Percentiles rank a stretch among this genome's conserved stretches.
phyloP scores from a whole-genome alignment of 2,113 vertebrate genomes.

The Coracopsis vasa region DNA sequence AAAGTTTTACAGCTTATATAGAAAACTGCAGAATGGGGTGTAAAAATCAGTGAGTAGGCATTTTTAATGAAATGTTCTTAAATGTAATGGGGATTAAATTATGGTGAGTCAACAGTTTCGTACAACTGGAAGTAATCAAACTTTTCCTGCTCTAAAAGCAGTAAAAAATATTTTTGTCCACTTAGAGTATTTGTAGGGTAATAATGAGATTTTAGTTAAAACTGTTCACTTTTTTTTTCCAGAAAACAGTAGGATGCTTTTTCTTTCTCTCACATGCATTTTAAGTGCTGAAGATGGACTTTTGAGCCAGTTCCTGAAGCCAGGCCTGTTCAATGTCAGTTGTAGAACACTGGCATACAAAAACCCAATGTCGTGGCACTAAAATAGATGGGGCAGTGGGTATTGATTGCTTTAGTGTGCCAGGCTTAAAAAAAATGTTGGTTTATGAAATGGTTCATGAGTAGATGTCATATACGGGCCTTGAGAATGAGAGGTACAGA shows the following conservation, averaged over 20 bases:
- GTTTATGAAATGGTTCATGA: background rate
- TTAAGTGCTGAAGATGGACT: background rate
- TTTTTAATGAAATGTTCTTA: slow-evolving; percentile 34
- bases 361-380: background rate
- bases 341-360: background rate
- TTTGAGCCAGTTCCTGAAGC: background rate
- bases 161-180: background rate
- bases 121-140: slow-evolving; percentile 6
- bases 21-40: slow-evolving; percentile 17
- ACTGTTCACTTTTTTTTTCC: background rate
- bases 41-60: background rate
- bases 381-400: background rate
- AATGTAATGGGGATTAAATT: slow-evolving; percentile 18
- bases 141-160: background rate
- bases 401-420: background rate
- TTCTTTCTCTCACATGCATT: background rate
- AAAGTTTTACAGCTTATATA: background rate
- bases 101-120: slow-evolving; percentile 17
- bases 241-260: background rate
- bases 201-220: background rate
- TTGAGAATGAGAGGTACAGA: background rate
- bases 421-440: background rate
- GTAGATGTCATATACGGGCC: background rate
- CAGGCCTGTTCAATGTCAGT: background rate
- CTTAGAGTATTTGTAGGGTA: background rate